Base-by-base conservation (phyloP, 2,888 invertebrate genomes). In the Odiellus spinosus region DNA sequence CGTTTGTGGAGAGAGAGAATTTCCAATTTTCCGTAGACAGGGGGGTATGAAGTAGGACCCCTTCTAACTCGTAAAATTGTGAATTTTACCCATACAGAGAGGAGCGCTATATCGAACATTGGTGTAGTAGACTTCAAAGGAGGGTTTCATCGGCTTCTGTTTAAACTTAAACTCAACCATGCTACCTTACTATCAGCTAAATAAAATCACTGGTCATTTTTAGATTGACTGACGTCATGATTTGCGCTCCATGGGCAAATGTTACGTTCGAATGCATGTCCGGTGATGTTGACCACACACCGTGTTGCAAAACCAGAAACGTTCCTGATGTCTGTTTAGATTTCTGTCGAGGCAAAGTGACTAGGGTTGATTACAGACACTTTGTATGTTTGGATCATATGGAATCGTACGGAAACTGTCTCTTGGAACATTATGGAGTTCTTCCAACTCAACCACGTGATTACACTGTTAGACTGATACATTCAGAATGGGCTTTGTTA, bases 191-290 rank as follows among this genome's bases (percentile, higher is more conserved):
- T n/a, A n/a, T n/a, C n/a, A n/a, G n/a, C n/a, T n/a, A n/a, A n/a
- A n/a, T n/a, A n/a, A n/a, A n/a, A n/a, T n/a, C n/a, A n/a, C n/a
- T n/a, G n/a, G n/a, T n/a, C n/a, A n/a, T n/a, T n/a, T n/a, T n/a
- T n/a, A 73, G 78, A 69, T 76, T 80, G 53, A 81, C 84, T 40
- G 84, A 85, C 63, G 71, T 85, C 62, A 84, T 86, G 82, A 83
- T 85, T 38, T 86, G 85, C 65, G 85, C 85, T 0, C 85, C 85
- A 0, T 85, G 84, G 83, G 82, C 83, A 0, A 76, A 78, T 3
- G 76, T 77, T 21, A 82, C 83, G 1, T 84, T 85, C 63, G 75
- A 76, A 10, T 85, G 85, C 59, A 69, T 85, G 49, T 77, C 82
- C 39, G 82, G 84, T 55, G 78, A 80, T 1, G 73, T 79, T 60